Conservation (phyloP, 2,888 invertebrate genomes). For the Ornithoptera priamus region DNA sequence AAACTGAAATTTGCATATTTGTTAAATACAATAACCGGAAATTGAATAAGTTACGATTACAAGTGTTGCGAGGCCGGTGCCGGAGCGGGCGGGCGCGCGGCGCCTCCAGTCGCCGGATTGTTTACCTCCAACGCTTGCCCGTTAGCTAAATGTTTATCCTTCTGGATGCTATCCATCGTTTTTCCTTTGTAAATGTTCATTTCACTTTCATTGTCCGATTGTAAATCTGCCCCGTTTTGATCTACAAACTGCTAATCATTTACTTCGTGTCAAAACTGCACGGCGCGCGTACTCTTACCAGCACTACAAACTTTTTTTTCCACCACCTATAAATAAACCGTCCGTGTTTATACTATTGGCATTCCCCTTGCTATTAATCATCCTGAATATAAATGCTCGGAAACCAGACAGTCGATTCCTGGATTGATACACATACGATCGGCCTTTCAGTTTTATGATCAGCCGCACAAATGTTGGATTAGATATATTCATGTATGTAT, state of each 20-base stretch:
- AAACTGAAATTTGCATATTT: too few species aligned
- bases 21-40: too few species aligned
- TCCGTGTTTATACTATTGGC: constrained; percentile 17
- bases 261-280: constrained; percentile 33
- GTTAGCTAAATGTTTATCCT: constrained; percentile 62
- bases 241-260: constrained; percentile 34
- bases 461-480: constrained; percentile 6
- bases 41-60: too few species aligned
- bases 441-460: constrained; percentile 9
- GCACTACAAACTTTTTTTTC: constrained; percentile 9
- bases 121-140: constrained; percentile 51
- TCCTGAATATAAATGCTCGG: constrained; percentile 9
- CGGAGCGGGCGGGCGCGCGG: constrained; percentile 34
- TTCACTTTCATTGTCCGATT: constrained; percentile 52
- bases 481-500: not conserved
- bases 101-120: constrained; percentile 45
- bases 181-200: constrained; percentile 56
- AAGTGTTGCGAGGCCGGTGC: too few species aligned
- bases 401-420: constrained; percentile 19
- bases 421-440: constrained; percentile 19
- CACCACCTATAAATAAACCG: constrained; percentile 17
- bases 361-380: constrained; percentile 25
- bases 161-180: constrained; percentile 63
- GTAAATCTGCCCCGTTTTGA: constrained; percentile 55
- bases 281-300: constrained; percentile 20